These are phyloP conservation scores for Unio delphinus DNA, from an alignment of 2,888 invertebrate species.

Conservation along the genomic window DNA sequence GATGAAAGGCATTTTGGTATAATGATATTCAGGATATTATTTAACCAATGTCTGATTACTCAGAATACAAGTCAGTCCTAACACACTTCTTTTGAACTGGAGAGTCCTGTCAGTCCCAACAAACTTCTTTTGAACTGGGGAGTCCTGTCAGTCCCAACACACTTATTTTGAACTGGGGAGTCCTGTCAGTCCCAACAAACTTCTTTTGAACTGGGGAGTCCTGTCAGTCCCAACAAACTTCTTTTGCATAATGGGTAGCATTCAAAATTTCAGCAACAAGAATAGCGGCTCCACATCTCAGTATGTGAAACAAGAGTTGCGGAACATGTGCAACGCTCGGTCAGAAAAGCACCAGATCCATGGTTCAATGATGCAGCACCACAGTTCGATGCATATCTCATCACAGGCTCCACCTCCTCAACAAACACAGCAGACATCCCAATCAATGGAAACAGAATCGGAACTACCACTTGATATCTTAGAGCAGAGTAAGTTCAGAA, in stretches of 20 bases:
- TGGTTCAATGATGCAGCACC: slow-evolving; percentile 13
- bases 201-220: too few species aligned
- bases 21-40: too few species aligned
- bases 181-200: too few species aligned
- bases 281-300: slow-evolving; percentile 76
- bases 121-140: too few species aligned
- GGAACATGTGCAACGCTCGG: slow-evolving; percentile 89
- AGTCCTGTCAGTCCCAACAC: too few species aligned
- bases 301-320: slow-evolving; percentile 91
- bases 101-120: too few species aligned
- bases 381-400: slow-evolving; percentile 13
- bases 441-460: slow-evolving; percentile 34
- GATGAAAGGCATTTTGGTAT: too few species aligned
- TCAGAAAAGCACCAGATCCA: slow-evolving; percentile 73
- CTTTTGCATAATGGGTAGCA: not conserved
- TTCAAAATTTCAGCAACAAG: slow-evolving; percentile 43
- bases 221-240: too few species aligned
- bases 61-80: too few species aligned
- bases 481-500: slow-evolving; percentile 57
- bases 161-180: too few species aligned
- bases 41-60: too few species aligned
- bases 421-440: slow-evolving; percentile 17
- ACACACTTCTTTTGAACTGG: too few species aligned
- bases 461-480: slow-evolving; percentile 62
- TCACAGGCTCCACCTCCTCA: slow-evolving; percentile 27